A percentile compares a stretch with the other conserved stretches of the same genome.
These are phyloP conservation scores for Nemotelus pantherinus DNA, from an alignment of 2,888 invertebrate genomes.

Conservation along the genomic window DNA sequence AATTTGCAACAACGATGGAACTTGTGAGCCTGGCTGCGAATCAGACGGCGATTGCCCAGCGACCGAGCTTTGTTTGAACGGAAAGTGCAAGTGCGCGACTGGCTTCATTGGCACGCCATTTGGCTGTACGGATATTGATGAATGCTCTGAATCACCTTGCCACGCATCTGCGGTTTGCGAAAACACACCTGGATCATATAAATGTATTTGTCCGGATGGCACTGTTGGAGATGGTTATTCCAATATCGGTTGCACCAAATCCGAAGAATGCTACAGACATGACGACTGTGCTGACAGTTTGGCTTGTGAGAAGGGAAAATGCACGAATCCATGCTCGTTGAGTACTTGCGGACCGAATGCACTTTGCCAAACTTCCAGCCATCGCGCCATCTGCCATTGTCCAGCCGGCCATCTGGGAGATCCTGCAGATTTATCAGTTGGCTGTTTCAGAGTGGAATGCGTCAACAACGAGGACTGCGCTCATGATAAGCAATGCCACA, in stretches of 20 bases:
- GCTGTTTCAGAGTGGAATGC: conserved; percentile 91
- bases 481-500: conserved; percentile 78
- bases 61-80: conserved; percentile 79
- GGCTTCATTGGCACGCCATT: conserved; percentile 79
- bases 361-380: conserved; percentile 77
- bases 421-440: conserved; percentile 77
- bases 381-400: conserved; percentile 79
- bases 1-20: conserved; percentile 80
- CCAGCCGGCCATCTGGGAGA: conserved; percentile 85
- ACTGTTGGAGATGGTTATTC: conserved; percentile 78
- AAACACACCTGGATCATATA: conserved; percentile 82
- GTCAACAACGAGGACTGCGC: conserved; percentile 80
- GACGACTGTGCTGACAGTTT: conserved; percentile 79
- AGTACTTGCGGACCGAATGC: conserved; percentile 81
- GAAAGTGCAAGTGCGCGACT: conserved; percentile 79
- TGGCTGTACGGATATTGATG: conserved; percentile 84
- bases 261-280: conserved; percentile 80
- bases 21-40: conserved; percentile 85
- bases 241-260: conserved; percentile 79
- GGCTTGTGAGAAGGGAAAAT: conserved; percentile 79
- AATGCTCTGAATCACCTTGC: conserved; percentile 82
- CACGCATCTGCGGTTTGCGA: conserved; percentile 82
- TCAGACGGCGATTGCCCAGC: conserved; percentile 81
- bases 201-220: conserved; percentile 81
- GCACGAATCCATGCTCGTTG: conserved; percentile 81